Base-by-base conservation (phyloP, 2,888 invertebrate species). In the Meta bourneti region DNA sequence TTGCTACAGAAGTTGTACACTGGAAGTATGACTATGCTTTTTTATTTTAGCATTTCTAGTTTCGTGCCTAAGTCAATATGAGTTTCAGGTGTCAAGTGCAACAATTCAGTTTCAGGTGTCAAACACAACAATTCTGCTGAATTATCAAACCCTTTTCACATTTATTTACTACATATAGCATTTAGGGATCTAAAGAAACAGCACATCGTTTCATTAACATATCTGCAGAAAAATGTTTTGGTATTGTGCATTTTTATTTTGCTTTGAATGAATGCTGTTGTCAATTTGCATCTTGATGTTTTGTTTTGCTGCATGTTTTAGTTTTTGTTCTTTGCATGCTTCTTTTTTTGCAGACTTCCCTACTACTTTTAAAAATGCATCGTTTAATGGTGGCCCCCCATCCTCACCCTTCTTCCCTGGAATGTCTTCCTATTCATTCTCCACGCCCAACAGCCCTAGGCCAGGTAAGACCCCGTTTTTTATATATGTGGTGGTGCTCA, bases 321-420 rank as follows among this genome's bases (percentile, higher is more conserved):
- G 75, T 80, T 86, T 88, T 88, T 82, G 75, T 91, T 91, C 77
- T 82, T 80, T 92, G 92, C 92, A 92, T 92, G 92, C 82, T 69
- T 83, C 61, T 88, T 80, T 80, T 70, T 49, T 85, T 88, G 75
- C 88, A 83, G 88, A 79, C 89, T 70, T 89, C 80, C 61, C 92
- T 7, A 85, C 92, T 13, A 80, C 84, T 51, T 92, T 89, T 92
- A 89, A 89, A 89, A 85, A 79, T 70, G 48, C 84, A 80, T 61
- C 91, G 6, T 89, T 84, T 89, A 85, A 85, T 61, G 92, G 92
- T 54, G 75, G 84, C 52, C 79, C 88, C 54, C 92, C 88, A 11
- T 88, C 88, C 52, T 89, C 89, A 52, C 85, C 87, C 16, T 79
- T 80, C 34, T 77, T 87, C 19, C 77, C 71, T 13, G 83, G 83